Evolutionary conservation across 2,888 invertebrate species (phyloP).

Genomic region (Drosophila eohydei): DNA sequence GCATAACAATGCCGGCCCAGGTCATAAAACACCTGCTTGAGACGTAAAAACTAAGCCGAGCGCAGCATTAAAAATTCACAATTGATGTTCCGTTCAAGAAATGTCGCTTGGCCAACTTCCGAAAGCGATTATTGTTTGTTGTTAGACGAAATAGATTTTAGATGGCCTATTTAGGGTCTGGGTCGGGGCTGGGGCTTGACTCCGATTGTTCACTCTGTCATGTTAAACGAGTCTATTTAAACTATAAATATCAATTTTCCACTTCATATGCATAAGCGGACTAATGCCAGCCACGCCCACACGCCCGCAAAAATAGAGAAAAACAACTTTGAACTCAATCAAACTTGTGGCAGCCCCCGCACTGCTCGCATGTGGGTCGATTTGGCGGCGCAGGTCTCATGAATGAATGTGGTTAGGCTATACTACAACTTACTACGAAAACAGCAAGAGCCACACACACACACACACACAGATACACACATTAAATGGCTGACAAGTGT

Average conservation of each 20-base stretch:
- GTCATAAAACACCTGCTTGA: constrained; percentile 11
- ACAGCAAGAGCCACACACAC: neutral
- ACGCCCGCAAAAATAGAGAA: constrained; percentile 15
- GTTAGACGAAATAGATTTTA: constrained; percentile 9
- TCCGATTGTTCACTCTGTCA: constrained; percentile 17
- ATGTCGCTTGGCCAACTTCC: constrained; percentile 67
- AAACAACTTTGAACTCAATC: constrained; percentile 31
- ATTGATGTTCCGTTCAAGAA: constrained; percentile 27
- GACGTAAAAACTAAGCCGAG: constrained; percentile 33
- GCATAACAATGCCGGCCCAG: constrained; percentile 42
- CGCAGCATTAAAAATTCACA: constrained; percentile 22
- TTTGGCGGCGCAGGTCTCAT: constrained; percentile 44
- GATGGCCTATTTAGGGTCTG: constrained; percentile 20
- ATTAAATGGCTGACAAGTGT: constrained; percentile 46
- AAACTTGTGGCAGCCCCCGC: constrained; percentile 20
- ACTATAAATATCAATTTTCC: constrained; percentile 55
- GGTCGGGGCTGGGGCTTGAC: constrained; percentile 8
- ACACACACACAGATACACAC: neutral
- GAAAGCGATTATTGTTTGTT: constrained; percentile 47
- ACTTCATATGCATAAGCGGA: constrained; percentile 20
- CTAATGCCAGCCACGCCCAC: constrained; percentile 43
- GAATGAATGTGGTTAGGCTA: constrained; percentile 60
- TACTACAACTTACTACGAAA: constrained; percentile 53
- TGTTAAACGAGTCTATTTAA: constrained; percentile 31
- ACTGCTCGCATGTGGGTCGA: constrained; percentile 40